Evolutionary conservation across 2,888 invertebrate species (phyloP), one percentile per base, ranked within the genome.

Genomic region (Drosophila aldrichi): DNA sequence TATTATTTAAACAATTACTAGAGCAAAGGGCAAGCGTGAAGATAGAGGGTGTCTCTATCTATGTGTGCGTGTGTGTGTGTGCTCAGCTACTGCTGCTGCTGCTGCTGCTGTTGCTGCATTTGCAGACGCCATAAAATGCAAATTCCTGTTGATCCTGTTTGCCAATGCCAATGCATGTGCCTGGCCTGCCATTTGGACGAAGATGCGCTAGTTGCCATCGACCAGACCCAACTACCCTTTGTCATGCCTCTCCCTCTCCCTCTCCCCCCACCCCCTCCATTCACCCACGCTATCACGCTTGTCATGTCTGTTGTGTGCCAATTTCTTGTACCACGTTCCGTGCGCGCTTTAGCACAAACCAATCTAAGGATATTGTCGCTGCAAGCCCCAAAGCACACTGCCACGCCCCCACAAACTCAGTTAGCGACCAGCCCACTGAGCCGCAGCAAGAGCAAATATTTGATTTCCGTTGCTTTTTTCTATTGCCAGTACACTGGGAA

Each of bases 71-170:
- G 12, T 20, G 43, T 43, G 12, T 43, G 20, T 29, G n/a, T n/a
- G 48, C 48, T 48, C 44, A 14, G 16, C 46, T 46, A 16, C 40
- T 43, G 36, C 63, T 60, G 74, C 62, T 69, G 81, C 68, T 70
- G 79, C 88, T 60, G 77, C 62, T 69, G n/a, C n/a, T n/a, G n/a
- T n/a, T n/a, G 81, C 68, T 70, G 81, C 88, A 81, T 84, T 88
- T 70, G 66, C 79, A 85, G 86, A 85, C 90, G 74, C 90, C 81
- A 85, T 87, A 88, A 89, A 88, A 87, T 87, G 86, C 90, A 89
- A 87, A 87, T 87, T 87, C 86, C 81, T 85, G 88, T 79, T 88
- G 90, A 87, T 87, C 86, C 88, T 79, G 86, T 85, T 88, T 72
- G 75, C 78, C 88, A 75, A 80, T 87, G 90, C 86, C 78, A 85